Conservation (phyloP, 64 coral and sea anemone genomes). For the Anthopleura sola region DNA sequence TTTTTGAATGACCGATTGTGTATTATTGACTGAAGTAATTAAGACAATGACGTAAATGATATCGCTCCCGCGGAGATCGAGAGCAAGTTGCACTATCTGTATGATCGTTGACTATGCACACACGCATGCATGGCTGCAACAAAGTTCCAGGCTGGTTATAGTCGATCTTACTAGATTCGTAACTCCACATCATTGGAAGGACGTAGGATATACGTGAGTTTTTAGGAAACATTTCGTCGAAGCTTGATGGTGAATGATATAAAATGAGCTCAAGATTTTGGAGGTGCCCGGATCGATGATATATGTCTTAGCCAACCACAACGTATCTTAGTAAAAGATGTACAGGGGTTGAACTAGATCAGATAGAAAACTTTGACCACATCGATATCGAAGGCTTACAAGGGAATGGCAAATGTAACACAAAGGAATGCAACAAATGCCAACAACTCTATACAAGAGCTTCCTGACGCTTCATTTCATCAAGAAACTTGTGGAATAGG, state of each 20-base stretch:
- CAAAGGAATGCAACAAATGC: background rate
- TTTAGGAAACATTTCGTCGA: background rate
- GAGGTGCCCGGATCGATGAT: background rate
- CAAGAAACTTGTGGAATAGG: background rate
- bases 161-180: background rate
- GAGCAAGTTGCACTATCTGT: background rate
- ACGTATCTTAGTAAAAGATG: background rate
- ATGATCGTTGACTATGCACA: background rate
- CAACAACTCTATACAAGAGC: background rate
- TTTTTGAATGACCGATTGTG: background rate
- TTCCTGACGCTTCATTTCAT: background rate
- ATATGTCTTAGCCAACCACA: background rate
- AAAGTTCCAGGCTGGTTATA: background rate
- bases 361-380: conserved; percentile 10
- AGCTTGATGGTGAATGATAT: background rate
- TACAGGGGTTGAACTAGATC: background rate
- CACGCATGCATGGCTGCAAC: background rate
- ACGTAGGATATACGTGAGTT: background rate
- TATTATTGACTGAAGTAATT: background rate
- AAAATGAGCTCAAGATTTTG: background rate
- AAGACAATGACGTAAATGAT: background rate
- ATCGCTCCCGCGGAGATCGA: background rate
- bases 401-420: background rate
- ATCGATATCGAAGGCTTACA: background rate
- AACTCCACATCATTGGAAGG: background rate